These are phyloP conservation scores for Ochropleura plecta DNA, from an alignment of 2,888 invertebrate genomes.

Conservation along the genomic window DNA sequence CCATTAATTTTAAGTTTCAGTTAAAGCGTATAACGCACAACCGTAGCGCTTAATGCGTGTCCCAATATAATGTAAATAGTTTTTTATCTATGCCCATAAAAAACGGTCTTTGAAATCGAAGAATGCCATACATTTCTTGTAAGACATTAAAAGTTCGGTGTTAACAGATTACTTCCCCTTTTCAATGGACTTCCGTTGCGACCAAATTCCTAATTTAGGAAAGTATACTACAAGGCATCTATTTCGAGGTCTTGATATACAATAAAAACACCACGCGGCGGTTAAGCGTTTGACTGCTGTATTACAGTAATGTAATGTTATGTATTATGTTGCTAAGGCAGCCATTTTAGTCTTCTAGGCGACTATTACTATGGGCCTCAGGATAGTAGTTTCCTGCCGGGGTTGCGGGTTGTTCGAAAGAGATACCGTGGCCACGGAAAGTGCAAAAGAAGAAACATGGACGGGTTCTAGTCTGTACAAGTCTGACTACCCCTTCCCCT, in stretches of 20 bases:
- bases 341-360: no score
- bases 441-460: no score
- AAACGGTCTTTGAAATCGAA: slow-evolving; percentile 24
- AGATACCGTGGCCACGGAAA: no score
- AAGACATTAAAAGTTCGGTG: slow-evolving; percentile 10
- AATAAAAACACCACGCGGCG: neutral
- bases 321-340: no score
- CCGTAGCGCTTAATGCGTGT: slow-evolving; percentile 2
- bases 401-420: no score
- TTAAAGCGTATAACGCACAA: slow-evolving; percentile 18
- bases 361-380: no score
- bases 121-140: neutral
- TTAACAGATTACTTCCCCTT: slow-evolving; percentile 46
- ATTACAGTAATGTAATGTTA: no score
- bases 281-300: no score
- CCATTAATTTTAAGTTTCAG: neutral
- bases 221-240: neutral
- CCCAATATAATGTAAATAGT: no score
- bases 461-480: no score
- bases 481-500: no score
- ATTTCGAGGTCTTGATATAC: neutral
- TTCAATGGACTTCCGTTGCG: slow-evolving; percentile 19
- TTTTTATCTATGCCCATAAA: neutral
- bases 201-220: slow-evolving; percentile 2
- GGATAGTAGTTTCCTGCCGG: no score